These are phyloP conservation scores for Brienomyrus brachyistius DNA, from an alignment of 2,113 vertebrate species.

Conservation along the genomic window DNA sequence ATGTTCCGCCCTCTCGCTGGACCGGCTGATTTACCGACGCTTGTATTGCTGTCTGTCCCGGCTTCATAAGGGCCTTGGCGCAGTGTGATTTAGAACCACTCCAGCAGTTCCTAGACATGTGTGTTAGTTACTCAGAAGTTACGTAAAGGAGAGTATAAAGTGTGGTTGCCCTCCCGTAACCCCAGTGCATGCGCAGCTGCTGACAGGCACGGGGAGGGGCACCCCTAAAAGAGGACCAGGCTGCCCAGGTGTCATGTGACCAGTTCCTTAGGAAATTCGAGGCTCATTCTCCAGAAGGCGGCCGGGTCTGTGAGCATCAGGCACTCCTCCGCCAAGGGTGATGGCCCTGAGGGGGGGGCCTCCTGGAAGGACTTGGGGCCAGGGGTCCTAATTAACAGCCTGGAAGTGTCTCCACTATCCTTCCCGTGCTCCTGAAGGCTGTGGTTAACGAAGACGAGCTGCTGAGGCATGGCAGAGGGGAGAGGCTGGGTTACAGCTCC, in stretches of 20 bases:
- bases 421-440: background rate
- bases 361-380: background rate
- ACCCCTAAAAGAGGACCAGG: background rate
- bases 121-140: slow-evolving; percentile 16
- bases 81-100: background rate
- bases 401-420: background rate
- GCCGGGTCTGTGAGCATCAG: background rate
- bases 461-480: background rate
- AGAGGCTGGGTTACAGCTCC: background rate
- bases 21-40: background rate
- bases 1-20: background rate
- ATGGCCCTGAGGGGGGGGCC: background rate
- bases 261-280: background rate
- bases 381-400: background rate
- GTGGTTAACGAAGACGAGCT: background rate
- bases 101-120: slow-evolving; percentile 4
- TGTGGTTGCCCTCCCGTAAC: background rate
- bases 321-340: background rate
- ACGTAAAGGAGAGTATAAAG: background rate
- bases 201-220: background rate
- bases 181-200: slow-evolving; percentile 10
- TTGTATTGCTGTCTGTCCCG: background rate
- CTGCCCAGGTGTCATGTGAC: background rate
- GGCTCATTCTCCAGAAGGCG: background rate
- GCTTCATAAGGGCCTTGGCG: background rate